These are phyloP conservation scores for Actinia tenebrosa DNA, from an alignment of 64 coral and sea anemone species.

Conservation along the genomic window DNA sequence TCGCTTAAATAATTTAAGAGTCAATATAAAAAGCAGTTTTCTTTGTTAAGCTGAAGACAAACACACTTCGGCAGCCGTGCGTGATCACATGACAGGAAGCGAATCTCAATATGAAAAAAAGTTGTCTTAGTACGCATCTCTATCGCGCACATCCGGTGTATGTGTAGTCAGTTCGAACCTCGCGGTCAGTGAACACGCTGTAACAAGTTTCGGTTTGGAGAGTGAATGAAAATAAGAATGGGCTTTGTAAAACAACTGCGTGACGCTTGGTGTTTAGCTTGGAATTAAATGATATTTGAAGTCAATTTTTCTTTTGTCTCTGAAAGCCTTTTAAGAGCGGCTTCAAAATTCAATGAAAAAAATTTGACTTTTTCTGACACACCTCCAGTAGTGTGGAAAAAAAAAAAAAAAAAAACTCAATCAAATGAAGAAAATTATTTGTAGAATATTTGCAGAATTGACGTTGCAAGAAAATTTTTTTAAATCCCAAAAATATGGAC, in stretches of 20 bases:
- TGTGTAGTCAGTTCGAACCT: background rate
- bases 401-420: background rate
- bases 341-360: background rate
- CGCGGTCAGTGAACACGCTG: background rate
- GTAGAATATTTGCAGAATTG: background rate
- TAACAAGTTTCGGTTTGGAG: slow-evolving; percentile 19
- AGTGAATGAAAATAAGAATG: slow-evolving; percentile 6
- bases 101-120: background rate
- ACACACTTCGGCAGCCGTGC: background rate
- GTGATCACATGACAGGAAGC: background rate
- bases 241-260: background rate
- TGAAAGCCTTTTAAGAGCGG: background rate
- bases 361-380: background rate
- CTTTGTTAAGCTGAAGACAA: background rate
- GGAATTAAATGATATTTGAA: background rate
- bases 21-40: too few species aligned
- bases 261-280: background rate
- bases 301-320: background rate
- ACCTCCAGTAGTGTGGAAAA: background rate
- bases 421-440: background rate
- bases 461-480: background rate
- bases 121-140: background rate
- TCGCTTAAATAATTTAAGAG: background rate
- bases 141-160: slow-evolving; percentile 8
- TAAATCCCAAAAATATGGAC: background rate